Evolutionary conservation across 2,888 invertebrate species (phyloP), one percentile per base, ranked within the genome.

Genomic region (Matsumyia berberina): DNA sequence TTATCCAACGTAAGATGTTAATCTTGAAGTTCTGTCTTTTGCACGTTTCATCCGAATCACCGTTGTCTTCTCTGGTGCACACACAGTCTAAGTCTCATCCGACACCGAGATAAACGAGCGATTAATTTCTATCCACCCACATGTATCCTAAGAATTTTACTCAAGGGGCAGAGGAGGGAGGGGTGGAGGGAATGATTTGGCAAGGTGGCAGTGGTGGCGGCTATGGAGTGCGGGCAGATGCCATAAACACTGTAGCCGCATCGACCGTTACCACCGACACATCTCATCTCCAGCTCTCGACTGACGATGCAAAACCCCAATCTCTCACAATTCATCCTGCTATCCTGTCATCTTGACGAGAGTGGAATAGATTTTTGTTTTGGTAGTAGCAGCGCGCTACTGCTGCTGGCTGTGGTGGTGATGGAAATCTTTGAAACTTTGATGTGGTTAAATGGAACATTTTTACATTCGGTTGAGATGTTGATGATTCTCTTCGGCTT

Each of bases 1-100:
- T 85, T 85, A 85, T 85, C 42, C 80, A 76, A 79, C 85, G 85
- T 85, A 85, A 85, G 85, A 85, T 85, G 85, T 85, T 85, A 85
- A 85, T 85, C 85, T 74, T 76, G 66, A 70, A 80, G 80, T 85
- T 85, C 85, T 85, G 85, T 85, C 85, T 85, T 85, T 80, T 80
- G 85, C 85, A 85, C 85, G 85, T 85, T 85, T 85, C 85, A 85
- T 80, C 69, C 76, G 73, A 78, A 83, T 69, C 78, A 83, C 79
- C 79, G 73, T 83, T 69, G 67, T 64, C 73, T 69, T 67, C 39
- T 64, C 24, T 42, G 2, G 80, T 57, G 66, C 58, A 35, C 60
- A 72, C 44, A 31, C 15, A 60, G 39, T 51, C 69, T 60, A 37
- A 49, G 64, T 55, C 64, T 29, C 55, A 49, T 17, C 78, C 74